Conservation (phyloP, 2,888 invertebrate species). For the Trimorus sp. region DNA sequence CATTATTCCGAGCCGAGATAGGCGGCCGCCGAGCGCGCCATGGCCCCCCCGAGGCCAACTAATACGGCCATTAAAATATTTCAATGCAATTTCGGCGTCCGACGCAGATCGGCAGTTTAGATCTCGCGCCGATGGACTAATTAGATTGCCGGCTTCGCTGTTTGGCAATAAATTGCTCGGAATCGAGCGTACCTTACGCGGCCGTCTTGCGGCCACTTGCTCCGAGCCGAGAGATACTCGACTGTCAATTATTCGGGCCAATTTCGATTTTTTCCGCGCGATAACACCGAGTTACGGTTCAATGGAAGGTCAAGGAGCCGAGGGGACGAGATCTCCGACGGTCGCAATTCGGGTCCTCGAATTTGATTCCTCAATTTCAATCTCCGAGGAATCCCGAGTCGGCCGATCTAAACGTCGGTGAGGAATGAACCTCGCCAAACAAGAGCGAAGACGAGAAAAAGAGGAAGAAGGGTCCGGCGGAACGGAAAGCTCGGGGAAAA, state of each 20-base stretch:
- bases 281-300: no score
- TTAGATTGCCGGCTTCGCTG: conserved; percentile 4
- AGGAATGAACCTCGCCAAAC: conserved; percentile 12
- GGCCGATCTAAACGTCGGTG: no score
- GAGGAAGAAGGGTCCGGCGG: conserved; percentile 28
- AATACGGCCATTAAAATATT: conserved; percentile 79
- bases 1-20: conserved; percentile 77
- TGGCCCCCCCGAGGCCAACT: conserved; percentile 78
- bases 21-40: conserved; percentile 72
- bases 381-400: no score
- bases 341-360: no score
- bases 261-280: no score
- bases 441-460: conserved; percentile 5
- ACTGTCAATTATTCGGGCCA: no score
- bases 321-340: no score
- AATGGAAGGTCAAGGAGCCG: no score
- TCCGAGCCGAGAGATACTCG: no score
- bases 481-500: conserved; percentile 60
- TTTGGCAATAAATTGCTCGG: neutral
- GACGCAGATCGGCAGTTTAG: conserved; percentile 45
- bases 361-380: no score
- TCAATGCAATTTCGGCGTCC: conserved; percentile 75
- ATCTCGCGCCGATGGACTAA: conserved; percentile 18
- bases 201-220: no score
- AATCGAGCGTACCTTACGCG: no score